Evolutionary conservation across 2,888 invertebrate species (phyloP), one percentile per base, ranked within the genome.

Genomic region (Bembecia ichneumoniformis): DNA sequence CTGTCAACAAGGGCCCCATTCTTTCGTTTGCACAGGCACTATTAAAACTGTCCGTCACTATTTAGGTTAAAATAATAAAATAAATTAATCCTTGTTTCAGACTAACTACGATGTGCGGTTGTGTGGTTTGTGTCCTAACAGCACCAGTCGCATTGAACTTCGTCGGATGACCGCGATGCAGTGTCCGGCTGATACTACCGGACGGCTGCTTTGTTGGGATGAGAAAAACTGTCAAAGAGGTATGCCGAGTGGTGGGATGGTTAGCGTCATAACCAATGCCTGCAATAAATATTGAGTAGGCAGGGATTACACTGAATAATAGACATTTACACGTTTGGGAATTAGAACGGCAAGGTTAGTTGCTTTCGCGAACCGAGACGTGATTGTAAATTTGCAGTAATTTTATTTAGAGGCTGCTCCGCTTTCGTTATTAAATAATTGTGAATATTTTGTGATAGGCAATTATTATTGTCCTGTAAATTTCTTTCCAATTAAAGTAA

Each of bases 121-220:
- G 49, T 84, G 82, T 63, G 82, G 81, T 15, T 58, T 80, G 55
- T 86, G 86, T 51, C 83, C 80, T 2, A 70, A 77, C 56, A 77
- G 78, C 16, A 73, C 75, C 56, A 74, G 77, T 56, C 76, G 79
- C 2, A 62, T 66, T 47, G 66, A 74, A 46, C 75, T 75, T 53
- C 69, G 64, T 55, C 64, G 70, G 43, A 71, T 64, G 54, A 54
- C 66, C 2, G 58, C 62, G 36, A 44, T 48, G 46, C 74, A 75
- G 57, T 86, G 83, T 48, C 82, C 81, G 1, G 62, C 74, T 2
- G 82, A 80, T 55, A 63, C 74, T 20, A 71, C 72, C 49, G 87
- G 87, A 14, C 82, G 88, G 10, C 77, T 89, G 50, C 86, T 93
- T 34, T 97, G 97, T 77, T 97, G 96, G 96, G 94, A 92, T 71